phyloP scores from a whole-genome alignment of 2,113 vertebrate genomes.

The Ceratotherium simum region DNA sequence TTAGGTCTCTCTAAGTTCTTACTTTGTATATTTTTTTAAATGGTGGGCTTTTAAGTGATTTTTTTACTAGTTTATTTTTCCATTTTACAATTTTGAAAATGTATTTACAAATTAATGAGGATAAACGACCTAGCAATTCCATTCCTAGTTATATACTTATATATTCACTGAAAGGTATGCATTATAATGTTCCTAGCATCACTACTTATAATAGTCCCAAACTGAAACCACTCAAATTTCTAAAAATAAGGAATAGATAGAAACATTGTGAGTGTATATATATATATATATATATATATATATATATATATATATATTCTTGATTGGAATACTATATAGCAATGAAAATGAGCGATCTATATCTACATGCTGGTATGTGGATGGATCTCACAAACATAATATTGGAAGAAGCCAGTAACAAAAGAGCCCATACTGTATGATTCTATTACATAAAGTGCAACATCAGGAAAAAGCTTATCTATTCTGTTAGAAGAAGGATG shows the following conservation, averaged over 20 bases:
- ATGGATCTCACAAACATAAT: neutral
- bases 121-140: neutral
- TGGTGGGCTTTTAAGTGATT: neutral
- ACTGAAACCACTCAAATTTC: neutral
- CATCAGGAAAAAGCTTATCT: neutral
- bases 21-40: neutral
- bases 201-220: neutral
- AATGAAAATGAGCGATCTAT: neutral
- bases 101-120: slow-evolving; percentile 16
- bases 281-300: neutral
- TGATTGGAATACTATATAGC: neutral
- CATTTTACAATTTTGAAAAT: slow-evolving; percentile 44
- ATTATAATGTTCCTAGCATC: neutral
- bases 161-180: neutral
- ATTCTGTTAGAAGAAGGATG: neutral
- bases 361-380: neutral
- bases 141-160: neutral
- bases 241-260: neutral
- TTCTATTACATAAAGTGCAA: neutral
- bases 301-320: neutral
- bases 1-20: neutral
- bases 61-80: neutral
- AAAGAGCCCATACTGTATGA: neutral
- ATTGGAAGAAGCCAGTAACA: neutral
- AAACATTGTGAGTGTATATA: neutral